Evolutionary conservation across 2,113 vertebrate genomes (phyloP).

Genomic region (Rissa tridactyla): DNA sequence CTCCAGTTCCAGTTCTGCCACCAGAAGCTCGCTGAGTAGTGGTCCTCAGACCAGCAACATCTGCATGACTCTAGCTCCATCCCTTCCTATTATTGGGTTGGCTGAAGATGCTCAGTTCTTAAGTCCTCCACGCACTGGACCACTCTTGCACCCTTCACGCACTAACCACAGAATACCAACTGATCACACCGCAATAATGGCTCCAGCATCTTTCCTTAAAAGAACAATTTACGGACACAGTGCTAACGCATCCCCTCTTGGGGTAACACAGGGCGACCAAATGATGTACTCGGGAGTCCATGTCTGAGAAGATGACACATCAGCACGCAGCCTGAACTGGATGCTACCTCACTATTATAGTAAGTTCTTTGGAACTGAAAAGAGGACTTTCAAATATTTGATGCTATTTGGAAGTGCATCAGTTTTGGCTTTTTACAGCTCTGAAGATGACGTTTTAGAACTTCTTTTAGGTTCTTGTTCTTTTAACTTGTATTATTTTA

Average conservation of each 20-base stretch:
- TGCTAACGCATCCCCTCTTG: background rate
- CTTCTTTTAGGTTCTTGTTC: background rate
- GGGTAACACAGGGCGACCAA: background rate
- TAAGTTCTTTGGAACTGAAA: background rate
- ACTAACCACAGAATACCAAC: slow-evolving; percentile 26
- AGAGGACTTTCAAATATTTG: background rate
- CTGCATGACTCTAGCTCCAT: slow-evolving; percentile 33
- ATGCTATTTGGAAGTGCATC: background rate
- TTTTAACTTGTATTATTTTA: background rate
- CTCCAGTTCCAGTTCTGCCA: slow-evolving; percentile 42
- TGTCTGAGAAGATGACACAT: background rate
- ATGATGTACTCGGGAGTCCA: background rate
- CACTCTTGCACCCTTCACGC: slow-evolving; percentile 15
- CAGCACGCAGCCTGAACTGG: background rate
- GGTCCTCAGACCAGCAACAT: background rate
- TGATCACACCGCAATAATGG: background rate
- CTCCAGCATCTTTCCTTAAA: slow-evolving; percentile 38
- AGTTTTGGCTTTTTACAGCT: background rate
- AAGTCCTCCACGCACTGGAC: background rate
- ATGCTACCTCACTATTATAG: background rate
- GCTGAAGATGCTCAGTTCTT: slow-evolving; percentile 11
- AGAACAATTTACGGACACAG: slow-evolving; percentile 11
- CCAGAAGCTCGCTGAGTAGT: background rate
- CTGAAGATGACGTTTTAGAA: background rate
- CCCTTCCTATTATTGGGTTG: background rate